Conservation (phyloP, 2,113 vertebrate species). For the Alligator sinensis region DNA sequence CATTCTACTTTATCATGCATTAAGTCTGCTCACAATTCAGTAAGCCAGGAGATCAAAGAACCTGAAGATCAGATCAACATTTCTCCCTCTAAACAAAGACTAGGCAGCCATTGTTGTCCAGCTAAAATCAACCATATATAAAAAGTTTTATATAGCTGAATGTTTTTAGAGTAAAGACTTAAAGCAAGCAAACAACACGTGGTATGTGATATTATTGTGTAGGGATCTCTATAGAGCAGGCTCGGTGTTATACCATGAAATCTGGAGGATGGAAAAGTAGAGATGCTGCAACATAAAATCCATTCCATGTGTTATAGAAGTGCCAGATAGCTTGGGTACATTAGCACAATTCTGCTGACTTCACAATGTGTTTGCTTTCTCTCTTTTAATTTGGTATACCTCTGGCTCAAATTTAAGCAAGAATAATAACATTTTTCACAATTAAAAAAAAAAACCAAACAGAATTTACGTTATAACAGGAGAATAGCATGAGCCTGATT, state of each 20-base stretch:
- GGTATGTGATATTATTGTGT: not conserved
- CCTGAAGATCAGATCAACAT: not conserved
- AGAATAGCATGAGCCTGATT: too few relatives aligned
- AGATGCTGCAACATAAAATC: fast-evolving
- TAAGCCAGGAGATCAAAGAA: conserved; percentile 53
- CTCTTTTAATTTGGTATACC: not conserved
- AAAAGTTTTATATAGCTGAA: not conserved
- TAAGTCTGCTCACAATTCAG: conserved; percentile 66
- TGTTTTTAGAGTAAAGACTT: not conserved
- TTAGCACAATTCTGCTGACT: not conserved
- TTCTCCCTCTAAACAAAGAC: not conserved
- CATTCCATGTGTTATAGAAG: not conserved
- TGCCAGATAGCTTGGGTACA: not conserved
- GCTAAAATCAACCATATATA: not conserved
- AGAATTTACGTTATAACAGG: too few relatives aligned
- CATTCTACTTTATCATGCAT: conserved; percentile 65
- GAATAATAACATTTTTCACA: not conserved
- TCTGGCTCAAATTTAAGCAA: not conserved
- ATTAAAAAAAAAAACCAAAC: too few relatives aligned
- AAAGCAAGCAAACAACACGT: not conserved
- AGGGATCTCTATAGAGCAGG: not conserved
- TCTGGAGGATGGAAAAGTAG: not conserved
- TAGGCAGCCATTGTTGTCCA: not conserved
- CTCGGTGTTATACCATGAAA: not conserved
- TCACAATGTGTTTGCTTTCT: not conserved